These are phyloP conservation scores for Cyanoderma ruficeps DNA, from an alignment of 2,113 vertebrate species.

Conservation along the genomic window DNA sequence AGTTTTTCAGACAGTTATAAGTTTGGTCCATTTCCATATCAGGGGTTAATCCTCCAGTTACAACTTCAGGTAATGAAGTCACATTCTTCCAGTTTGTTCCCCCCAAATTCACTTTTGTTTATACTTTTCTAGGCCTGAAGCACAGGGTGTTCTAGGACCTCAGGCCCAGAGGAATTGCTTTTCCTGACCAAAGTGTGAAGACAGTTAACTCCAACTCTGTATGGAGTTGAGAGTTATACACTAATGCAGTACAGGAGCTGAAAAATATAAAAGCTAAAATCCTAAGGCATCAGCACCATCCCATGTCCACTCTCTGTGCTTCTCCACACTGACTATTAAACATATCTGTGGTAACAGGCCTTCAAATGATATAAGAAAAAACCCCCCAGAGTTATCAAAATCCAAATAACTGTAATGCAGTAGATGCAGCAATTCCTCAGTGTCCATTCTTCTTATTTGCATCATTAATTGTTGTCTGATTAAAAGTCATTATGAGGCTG, in stretches of 20 bases:
- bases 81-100: neutral
- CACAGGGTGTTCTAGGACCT: neutral
- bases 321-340: neutral
- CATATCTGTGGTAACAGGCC: neutral
- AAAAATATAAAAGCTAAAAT: neutral
- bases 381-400: slow-evolving; percentile 51
- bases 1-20: neutral
- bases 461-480: slow-evolving; percentile 74
- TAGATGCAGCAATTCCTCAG: slow-evolving; percentile 67
- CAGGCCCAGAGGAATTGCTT: neutral
- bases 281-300: neutral
- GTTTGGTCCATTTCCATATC: neutral
- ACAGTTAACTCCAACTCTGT: neutral
- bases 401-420: slow-evolving; percentile 56
- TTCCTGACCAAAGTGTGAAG: neutral
- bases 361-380: neutral
- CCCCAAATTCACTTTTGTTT: neutral
- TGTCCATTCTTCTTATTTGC: slow-evolving; percentile 67
- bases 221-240: neutral
- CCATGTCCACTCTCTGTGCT: neutral
- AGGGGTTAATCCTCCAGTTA: neutral
- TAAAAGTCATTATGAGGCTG: slow-evolving; percentile 74
- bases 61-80: neutral
- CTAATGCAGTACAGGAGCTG: neutral
- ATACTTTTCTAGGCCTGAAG: neutral